Conservation (phyloP, 2,888 invertebrate species). For the Epirrita christyi region DNA sequence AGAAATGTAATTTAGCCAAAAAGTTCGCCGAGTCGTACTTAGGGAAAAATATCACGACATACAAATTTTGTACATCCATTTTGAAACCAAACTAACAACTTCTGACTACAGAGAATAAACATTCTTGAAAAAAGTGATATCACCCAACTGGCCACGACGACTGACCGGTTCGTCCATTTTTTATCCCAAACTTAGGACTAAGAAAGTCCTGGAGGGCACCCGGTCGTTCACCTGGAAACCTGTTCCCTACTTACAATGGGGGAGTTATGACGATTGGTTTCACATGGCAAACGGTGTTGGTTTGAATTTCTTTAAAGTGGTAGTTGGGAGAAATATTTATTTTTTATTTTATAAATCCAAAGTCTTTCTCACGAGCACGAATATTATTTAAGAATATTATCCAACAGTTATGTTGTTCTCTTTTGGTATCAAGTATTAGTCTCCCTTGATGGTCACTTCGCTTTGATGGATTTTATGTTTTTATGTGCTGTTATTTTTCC, state of each 20-base stretch:
- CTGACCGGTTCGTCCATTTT: slow-evolving; percentile 33
- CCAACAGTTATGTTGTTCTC: too few species aligned
- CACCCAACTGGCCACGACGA: slow-evolving; percentile 19
- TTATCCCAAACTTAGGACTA: slow-evolving; percentile 44
- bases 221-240: slow-evolving; percentile 53
- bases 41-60: too few species aligned
- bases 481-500: too few species aligned
- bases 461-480: too few species aligned
- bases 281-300: slow-evolving; percentile 10
- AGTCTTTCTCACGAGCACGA: not conserved
- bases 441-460: too few species aligned
- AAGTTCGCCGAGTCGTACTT: too few species aligned
- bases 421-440: too few species aligned
- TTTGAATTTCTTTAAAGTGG: slow-evolving; percentile 12
- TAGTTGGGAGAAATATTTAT: not conserved
- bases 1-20: too few species aligned
- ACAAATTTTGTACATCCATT: too few species aligned
- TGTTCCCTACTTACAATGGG: slow-evolving; percentile 45
- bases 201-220: slow-evolving; percentile 52
- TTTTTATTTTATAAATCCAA: not conserved
- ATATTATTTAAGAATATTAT: not conserved
- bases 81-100: not conserved
- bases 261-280: slow-evolving; percentile 29
- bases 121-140: slow-evolving; percentile 25
- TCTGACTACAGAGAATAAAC: not conserved